Base-by-base conservation (phyloP, 2,888 invertebrate species). In the Drosophila stalkeri region DNA sequence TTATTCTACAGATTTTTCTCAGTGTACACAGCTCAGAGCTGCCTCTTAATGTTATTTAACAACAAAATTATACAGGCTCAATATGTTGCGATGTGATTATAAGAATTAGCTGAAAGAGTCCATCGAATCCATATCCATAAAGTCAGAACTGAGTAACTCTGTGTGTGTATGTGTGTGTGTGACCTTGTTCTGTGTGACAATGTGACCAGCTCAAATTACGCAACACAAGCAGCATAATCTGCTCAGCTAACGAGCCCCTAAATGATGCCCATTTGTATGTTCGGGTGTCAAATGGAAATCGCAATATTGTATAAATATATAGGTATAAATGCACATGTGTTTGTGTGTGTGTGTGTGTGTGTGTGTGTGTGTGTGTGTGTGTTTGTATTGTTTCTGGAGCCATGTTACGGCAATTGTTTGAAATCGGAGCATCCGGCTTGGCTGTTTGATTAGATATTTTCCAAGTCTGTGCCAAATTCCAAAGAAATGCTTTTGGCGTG, bases 271-370 rank as follows among this genome's bases (percentile, higher is more conserved):
- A 49, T 72, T 81, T 68, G n/a, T n/a, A 52, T 51, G 68, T 64
- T 47, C 44, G 64, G 81, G 89, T 90, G 84, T 86, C 86, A 72
- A 81, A 83, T 88, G 73, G 82, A 85, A 41, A 89, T 86, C 62
- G 86, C 83, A 86, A 86, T 86, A 81, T 86, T 86, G 86, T 86
- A 89, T 90, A 75, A 72, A 87, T 66, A 52, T 49, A 33, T 46
- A 14, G 27, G 27, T 27, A 6, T 27, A 27, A 27, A 27, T 27
- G 27, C 27, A 27, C 27, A 3, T 3, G 23, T n/a, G n/a, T n/a
- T n/a, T 4, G 37, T 4, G 8, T 41, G n/a, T 43, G 18, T 5
- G 14, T n/a, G 31, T 62, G 23, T 27, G 62, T 35, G 16, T 27
- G 18, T 43, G n/a, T 46, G 23, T 33, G 41, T 27, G 27, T n/a